Base-by-base conservation (phyloP, 2,113 vertebrate species). In the Delphinapterus leucas region DNA sequence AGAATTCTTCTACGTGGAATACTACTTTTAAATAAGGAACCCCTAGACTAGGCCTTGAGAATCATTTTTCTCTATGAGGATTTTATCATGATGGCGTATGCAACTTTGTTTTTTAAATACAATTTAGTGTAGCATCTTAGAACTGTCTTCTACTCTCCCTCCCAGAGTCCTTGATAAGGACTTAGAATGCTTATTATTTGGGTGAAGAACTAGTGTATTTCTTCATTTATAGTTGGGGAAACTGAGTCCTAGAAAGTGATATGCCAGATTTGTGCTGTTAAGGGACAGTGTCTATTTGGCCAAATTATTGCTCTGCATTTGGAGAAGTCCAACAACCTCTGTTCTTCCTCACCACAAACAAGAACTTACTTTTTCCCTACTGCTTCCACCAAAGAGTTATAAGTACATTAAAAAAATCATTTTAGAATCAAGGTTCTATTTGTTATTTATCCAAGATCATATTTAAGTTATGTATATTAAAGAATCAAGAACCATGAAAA, bases 391-490 rank as follows among this genome's bases (percentile, higher is more conserved):
- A 68, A 74, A 96, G 81, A 44, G 13, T 65, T 81, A 58, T 7
- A 53, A 68, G 53, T 88, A 20, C 6, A 63, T 86, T 87, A 74
- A 90, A 90, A 14, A 67, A 12, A 21, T 86, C 55, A 88, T 90
- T 97, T 93, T 95, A 79, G 41, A 87, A 53, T 83, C 41, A 93
- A 82, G 65, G 12, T 93, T 82, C 55, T 83, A 47, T 93, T 96
- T 74, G 38, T 81, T 96, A 44, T 12, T 76, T 93, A 86, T 73
- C 21, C 23, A 82, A 85, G 41, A 38, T 90, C 60, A 71, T 91
- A 47, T 68, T 90, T 97, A 92, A 80, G 14, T 79, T 89, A 36
- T 23, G 8, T 61, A 33, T 90, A n/a, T 47, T 88, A 74, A 93
- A 95, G n/a, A 70, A 73, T 74, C 8, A 49, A 74, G 21, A 82